Percentiles rank a stretch among this genome's conserved stretches.
phyloP scores from a whole-genome alignment of 2,113 vertebrate species.

The Gobius niger region DNA sequence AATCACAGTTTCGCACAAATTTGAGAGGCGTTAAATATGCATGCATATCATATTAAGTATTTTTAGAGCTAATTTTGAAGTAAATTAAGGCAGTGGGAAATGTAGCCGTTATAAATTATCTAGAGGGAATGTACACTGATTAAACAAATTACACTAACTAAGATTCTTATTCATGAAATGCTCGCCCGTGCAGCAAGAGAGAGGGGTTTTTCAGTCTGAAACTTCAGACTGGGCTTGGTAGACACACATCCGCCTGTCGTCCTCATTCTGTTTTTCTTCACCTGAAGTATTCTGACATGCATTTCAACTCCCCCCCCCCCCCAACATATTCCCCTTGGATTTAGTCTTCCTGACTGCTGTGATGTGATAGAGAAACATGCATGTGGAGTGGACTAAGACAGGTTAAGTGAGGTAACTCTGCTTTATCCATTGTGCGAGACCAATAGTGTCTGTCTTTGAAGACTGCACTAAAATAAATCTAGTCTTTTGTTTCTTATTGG shows the following conservation, averaged over 20 bases:
- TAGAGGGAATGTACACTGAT: conserved; percentile 22
- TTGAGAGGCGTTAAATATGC: conserved; percentile 22
- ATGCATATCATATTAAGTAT: background rate
- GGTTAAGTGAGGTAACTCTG: background rate
- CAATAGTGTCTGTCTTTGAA: background rate
- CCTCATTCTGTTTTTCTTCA: conserved; percentile 9
- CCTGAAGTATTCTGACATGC: conserved; percentile 1
- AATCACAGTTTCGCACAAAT: conserved; percentile 32
- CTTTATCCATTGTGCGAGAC: background rate
- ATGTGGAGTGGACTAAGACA: background rate
- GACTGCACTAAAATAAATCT: background rate
- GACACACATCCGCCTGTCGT: background rate
- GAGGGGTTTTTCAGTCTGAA: background rate
- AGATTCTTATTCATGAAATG: conserved; percentile 24
- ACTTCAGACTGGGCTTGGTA: background rate
- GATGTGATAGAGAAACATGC: conserved; percentile 18
- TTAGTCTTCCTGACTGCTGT: conserved; percentile 12
- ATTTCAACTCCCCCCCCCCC: conserved; percentile 11
- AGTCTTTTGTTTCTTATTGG: no score
- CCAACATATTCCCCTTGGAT: conserved; percentile 22
- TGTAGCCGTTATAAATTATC: conserved; percentile 25
- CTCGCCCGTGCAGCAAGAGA: background rate
- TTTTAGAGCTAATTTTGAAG: conserved; percentile 22
- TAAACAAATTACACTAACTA: conserved; percentile 7
- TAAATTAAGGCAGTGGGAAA: conserved; percentile 20